Base-by-base conservation (phyloP, 1,140 invertebrate species). In the Pseudoatta argentina region DNA sequence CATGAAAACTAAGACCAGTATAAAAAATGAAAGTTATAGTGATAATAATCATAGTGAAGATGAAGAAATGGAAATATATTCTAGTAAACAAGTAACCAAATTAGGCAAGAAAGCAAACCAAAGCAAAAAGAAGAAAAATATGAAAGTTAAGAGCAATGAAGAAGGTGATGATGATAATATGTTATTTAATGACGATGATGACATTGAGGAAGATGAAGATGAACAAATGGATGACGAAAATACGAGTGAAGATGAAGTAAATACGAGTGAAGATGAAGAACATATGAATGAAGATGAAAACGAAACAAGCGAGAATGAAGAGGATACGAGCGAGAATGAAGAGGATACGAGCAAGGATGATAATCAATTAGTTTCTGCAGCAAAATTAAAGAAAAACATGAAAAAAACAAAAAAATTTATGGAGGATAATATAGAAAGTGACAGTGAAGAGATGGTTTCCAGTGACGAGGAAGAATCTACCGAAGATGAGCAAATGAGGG, bases 341-440 rank as follows among this genome's bases (percentile, higher is more conserved):
- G 93, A 94, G 21, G 66, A 91, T 57, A 85, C 92, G 7, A 87
- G 87, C 78, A 95, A 96, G 69, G 94, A 96, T 78, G 96, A 96
- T 78, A 96, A 97, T 90, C 53, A 48, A 16, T 93, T 98, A 93
- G 93, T 98, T 34, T 98, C 98, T 4, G 98, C 99, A 94, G 98
- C 98, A 95, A 98, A 97, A 93, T 96, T 97, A 85, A 97, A 97
- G 71, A 97, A 97, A 87, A 98, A 97, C 93, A 94, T 99, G 1
- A 97, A 97, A 92, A 97, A 97, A 90, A 97, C 97, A 93, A 95
- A 97, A 83, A 93, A 96, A 91, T 97, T 92, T 24, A 34, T 78
- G 61, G 87, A 91, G 44, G 86, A 91, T 89, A 87, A 86, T 12
- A 92, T 91, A 88, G 91, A 92, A 93, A 95, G 91, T 64, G 81